phyloP scores from a whole-genome alignment of 2,888 invertebrate species.

The Synergus japonicus region DNA sequence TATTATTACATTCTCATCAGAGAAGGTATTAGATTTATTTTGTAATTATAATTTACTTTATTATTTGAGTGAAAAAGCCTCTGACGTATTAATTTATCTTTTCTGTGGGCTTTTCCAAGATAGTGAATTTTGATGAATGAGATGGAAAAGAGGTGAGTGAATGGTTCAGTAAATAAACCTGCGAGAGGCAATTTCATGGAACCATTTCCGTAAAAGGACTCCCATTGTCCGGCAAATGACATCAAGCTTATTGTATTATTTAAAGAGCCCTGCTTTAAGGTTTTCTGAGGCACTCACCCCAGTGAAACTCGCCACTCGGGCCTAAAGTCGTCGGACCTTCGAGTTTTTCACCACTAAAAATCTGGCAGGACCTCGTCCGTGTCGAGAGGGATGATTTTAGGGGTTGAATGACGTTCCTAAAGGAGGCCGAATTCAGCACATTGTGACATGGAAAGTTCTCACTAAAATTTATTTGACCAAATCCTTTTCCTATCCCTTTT shows the following conservation, averaged over 20 bases:
- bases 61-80: background rate
- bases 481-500: too few relatives aligned
- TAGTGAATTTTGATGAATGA: slow-evolving; percentile 44
- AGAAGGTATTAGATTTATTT: too few relatives aligned
- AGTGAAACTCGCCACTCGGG: slow-evolving; percentile 50
- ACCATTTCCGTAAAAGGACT: slow-evolving; percentile 60
- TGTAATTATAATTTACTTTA: too few relatives aligned
- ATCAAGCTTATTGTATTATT: slow-evolving; percentile 76
- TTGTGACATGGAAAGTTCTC: background rate
- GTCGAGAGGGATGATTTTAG: slow-evolving; percentile 57
- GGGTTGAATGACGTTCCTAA: slow-evolving; percentile 47
- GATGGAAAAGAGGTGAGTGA: slow-evolving; percentile 54
- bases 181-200: slow-evolving; percentile 63
- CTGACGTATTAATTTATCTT: background rate
- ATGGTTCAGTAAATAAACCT: slow-evolving; percentile 46
- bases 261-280: slow-evolving; percentile 72
- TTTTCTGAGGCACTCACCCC: slow-evolving; percentile 61
- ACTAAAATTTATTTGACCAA: background rate
- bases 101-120: background rate
- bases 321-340: slow-evolving; percentile 55
- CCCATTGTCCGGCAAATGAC: slow-evolving; percentile 75
- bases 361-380: slow-evolving; percentile 53
- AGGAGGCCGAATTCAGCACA: background rate
- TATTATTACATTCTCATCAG: too few relatives aligned
- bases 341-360: slow-evolving; percentile 60